Conservation (phyloP, 2,888 invertebrate species). For the Steromphala cineraria region DNA sequence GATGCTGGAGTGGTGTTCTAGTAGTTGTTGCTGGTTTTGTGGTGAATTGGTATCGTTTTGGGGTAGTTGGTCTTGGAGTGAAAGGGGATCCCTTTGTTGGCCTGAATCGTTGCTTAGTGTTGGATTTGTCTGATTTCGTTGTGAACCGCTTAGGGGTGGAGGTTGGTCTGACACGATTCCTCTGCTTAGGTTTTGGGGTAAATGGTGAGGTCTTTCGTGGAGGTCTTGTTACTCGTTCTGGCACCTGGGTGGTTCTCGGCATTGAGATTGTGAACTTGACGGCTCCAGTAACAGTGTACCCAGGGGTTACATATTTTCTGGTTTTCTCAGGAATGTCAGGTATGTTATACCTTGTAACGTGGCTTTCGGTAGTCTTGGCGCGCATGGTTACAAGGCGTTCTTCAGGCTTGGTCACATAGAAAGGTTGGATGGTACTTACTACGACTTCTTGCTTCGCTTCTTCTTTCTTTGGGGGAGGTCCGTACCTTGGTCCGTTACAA, state of each 20-base stretch:
- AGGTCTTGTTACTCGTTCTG: not conserved
- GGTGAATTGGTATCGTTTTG: not conserved
- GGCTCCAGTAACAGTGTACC: not conserved
- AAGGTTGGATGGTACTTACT: too few species aligned
- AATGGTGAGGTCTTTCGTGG: conserved; percentile 6
- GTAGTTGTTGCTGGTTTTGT: not conserved
- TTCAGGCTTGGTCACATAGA: too few species aligned
- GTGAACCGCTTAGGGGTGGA: not conserved
- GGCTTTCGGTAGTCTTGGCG: not conserved
- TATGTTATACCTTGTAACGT: not conserved
- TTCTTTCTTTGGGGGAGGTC: not conserved
- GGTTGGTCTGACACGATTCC: not conserved
- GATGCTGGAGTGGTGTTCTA: not conserved
- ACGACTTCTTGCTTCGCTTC: not conserved
- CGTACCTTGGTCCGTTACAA: conserved; percentile 15
- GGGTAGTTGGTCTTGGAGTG: conserved; percentile 12
- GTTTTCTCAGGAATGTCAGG: not conserved
- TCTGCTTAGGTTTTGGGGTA: not conserved
- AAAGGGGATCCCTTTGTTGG: conserved; percentile 14
- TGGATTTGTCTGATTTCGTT: not conserved
- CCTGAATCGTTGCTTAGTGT: not conserved
- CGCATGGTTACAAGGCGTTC: not conserved
- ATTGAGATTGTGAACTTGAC: not conserved
- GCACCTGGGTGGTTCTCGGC: not conserved
- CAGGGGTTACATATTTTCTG: not conserved